Conservation (phyloP, 2,888 invertebrate species). For the Merodon equestris region DNA sequence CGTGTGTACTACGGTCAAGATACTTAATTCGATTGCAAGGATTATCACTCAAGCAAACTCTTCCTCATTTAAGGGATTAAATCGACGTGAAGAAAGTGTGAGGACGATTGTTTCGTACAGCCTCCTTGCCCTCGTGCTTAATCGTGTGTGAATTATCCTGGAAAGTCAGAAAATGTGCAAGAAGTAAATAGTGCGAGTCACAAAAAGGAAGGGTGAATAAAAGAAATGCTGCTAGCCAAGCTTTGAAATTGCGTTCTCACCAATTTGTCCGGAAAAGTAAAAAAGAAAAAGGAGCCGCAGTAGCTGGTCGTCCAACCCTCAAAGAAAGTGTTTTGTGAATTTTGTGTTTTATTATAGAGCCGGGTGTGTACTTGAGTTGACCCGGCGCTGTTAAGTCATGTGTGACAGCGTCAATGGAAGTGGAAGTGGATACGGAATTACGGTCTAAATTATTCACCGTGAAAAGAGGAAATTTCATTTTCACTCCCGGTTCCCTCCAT, state of each 20-base stretch:
- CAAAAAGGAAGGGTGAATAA: not conserved
- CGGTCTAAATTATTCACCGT: slow-evolving; percentile 56
- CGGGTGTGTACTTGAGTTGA: slow-evolving; percentile 14
- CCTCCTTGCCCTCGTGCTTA: slow-evolving; percentile 18
- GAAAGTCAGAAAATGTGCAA: slow-evolving; percentile 4
- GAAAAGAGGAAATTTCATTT: slow-evolving; percentile 36
- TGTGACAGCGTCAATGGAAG: slow-evolving; percentile 32
- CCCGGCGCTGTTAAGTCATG: slow-evolving; percentile 44
- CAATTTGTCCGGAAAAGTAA: not conserved
- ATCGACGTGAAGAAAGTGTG: slow-evolving; percentile 17
- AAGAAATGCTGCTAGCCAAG: slow-evolving; percentile 15
- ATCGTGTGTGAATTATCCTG: slow-evolving; percentile 40
- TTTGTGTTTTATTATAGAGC: too few species aligned
- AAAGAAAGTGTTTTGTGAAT: too few species aligned
- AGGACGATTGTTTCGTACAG: slow-evolving; percentile 19
- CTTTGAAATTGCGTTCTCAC: slow-evolving; percentile 35
- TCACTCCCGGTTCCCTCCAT: not conserved
- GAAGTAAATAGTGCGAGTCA: too few species aligned
- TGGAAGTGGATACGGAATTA: slow-evolving; percentile 14
- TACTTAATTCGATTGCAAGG: slow-evolving; percentile 4
- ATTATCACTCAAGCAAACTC: slow-evolving; percentile 5
- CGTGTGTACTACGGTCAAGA: slow-evolving; percentile 6
- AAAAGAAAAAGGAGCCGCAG: too few species aligned
- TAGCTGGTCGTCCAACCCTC: too few species aligned
- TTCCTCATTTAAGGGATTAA: slow-evolving; percentile 23